Evolutionary conservation across 2,797 vertebrate genomes (phyloP), one percentile per base, ranked within the genome.

Genomic region (Amphiprion clarkii): DNA sequence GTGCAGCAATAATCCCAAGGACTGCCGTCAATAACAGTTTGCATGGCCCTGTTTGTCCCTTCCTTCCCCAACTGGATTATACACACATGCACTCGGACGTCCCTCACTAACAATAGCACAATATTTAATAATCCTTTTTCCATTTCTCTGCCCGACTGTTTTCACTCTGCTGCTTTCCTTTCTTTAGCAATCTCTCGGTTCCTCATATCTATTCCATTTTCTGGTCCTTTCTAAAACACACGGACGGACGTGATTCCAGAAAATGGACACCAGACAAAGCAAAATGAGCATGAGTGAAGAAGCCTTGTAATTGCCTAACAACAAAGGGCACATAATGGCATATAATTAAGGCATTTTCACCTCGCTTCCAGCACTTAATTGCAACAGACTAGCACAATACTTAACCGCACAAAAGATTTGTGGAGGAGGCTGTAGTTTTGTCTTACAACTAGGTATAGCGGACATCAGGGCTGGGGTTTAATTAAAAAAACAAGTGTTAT

Each of bases 331-430:
- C 27, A 10, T 40, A 42, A 59, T 59, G 71, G 70, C 82, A 77
- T 63, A 74, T 84, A 88, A 90, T 89, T 83, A 85, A 79, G 71
- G 62, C 71, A 60, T 83, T 89, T 86, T 88, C 66, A 57, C 65
- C 62, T 75, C 3, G 16, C 81, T 86, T 84, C 83, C 52, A 53
- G 57, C 53, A 78, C 70, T 82, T 82, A 83, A 89, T 85, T 86
- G 86, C 64, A n/a, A 81, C 40, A 31, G 78, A 69, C 72, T 40
- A 52, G 70, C 78, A 86, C 82, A 83, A 81, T 80, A 89, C 79
- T 61, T 60, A 59, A 63, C 36, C 64, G 72, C 60, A 89, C 86
- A 88, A 83, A 83, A 71, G 73, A 72, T 73, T 48, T 72, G 78
- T 64, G 57, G 52, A 78, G 69, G 59, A 49, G 55, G 78, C 53